Conservation (phyloP, 2,797 vertebrate genomes). For the Okamejei kenojei region DNA sequence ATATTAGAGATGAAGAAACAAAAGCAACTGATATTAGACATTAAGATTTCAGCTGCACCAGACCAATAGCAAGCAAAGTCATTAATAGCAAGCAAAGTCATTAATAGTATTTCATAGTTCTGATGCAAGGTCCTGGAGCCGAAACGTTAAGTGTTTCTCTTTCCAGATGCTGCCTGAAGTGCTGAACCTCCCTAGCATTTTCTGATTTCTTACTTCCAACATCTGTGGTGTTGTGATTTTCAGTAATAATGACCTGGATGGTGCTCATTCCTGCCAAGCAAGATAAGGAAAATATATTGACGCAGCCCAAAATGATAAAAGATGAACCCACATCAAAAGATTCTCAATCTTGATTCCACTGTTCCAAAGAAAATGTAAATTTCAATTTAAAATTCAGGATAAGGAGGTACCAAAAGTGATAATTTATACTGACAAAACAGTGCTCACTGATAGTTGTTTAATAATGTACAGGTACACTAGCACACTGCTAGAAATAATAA, state of each 20-base stretch:
- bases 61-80: neutral
- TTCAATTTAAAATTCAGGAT: neutral
- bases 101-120: too few species aligned
- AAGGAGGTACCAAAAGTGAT: neutral
- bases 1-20: conserved; percentile 42
- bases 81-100: neutral
- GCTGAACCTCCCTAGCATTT: too few species aligned
- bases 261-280: too few species aligned
- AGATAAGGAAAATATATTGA: too few species aligned
- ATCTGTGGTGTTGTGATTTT: too few species aligned
- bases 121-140: too few species aligned
- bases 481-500: neutral
- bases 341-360: neutral
- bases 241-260: too few species aligned
- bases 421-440: neutral
- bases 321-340: neutral
- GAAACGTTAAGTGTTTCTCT: too few species aligned
- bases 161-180: too few species aligned
- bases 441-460: neutral
- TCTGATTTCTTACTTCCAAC: too few species aligned
- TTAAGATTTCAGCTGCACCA: neutral
- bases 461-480: neutral
- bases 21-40: neutral
- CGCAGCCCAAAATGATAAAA: neutral
- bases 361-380: neutral